Conservation (phyloP, 2,888 invertebrate genomes). For the Pseudococcus longispinus region DNA sequence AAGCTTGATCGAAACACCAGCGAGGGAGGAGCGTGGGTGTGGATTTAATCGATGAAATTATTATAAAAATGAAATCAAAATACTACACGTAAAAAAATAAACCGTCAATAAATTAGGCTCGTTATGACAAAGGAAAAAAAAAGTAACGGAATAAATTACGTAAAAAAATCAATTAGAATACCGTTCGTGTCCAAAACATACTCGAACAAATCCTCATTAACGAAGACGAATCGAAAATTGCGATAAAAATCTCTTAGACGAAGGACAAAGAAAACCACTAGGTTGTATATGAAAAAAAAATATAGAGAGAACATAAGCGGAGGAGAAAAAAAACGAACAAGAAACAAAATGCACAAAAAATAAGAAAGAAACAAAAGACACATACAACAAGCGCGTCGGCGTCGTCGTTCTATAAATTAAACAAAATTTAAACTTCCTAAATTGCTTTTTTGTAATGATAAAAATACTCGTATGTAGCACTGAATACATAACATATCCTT, state of each 20-base stretch:
- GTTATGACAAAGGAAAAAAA: background rate
- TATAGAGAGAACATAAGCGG: background rate
- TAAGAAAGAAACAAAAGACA: background rate
- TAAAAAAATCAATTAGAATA: too few species aligned
- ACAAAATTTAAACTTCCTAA: background rate
- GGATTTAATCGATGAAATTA: background rate
- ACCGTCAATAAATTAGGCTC: background rate
- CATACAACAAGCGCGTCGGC: background rate
- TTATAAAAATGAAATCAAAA: background rate
- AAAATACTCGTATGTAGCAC: background rate
- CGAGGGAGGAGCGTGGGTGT: background rate
- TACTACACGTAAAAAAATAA: background rate
- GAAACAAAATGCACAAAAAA: background rate
- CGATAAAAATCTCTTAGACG: background rate
- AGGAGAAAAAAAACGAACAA: background rate
- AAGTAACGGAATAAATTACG: background rate
- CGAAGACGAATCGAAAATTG: background rate
- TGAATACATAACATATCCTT: background rate
- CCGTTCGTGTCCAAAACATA: background rate
- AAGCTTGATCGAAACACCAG: too few species aligned
- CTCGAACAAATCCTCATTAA: background rate
- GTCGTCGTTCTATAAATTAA: background rate
- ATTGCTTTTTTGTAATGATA: background rate
- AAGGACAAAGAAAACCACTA: background rate
- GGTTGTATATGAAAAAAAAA: background rate